Conservation (phyloP, 2,113 vertebrate species). For the Artemisiospiza belli region DNA sequence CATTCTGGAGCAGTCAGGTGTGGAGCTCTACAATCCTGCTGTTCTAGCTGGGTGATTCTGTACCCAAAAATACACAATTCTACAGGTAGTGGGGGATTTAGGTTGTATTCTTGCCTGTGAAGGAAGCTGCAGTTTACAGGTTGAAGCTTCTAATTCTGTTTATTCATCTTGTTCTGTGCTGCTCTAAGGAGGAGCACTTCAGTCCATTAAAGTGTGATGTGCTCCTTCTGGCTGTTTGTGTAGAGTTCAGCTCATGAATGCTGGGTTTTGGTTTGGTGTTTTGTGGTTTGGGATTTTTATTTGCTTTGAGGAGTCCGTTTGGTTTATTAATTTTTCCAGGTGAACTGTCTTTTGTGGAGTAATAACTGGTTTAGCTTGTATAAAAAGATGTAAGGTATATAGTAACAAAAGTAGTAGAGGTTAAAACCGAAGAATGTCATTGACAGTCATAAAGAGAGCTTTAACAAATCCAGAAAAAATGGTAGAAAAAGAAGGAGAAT, state of each 20-base stretch:
- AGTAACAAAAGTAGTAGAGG: not conserved
- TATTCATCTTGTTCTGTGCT: not conserved
- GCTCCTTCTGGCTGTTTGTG: not conserved
- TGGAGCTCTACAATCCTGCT: not conserved
- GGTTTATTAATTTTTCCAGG: not conserved
- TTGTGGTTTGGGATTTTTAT: not conserved
- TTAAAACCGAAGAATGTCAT: not conserved
- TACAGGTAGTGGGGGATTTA: not conserved
- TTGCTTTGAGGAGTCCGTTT: not conserved
- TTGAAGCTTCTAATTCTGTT: not conserved
- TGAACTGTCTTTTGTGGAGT: not conserved
- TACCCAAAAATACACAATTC: not conserved
- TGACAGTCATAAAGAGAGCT: not conserved
- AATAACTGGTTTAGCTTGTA: not conserved
- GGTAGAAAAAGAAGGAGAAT: not conserved
- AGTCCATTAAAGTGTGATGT: not conserved
- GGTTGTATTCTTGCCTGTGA: not conserved
- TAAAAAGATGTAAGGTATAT: not conserved
- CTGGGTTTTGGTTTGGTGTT: not conserved
- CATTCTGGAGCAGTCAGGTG: not conserved
- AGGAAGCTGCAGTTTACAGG: not conserved
- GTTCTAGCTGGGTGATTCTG: not conserved
- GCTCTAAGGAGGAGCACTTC: not conserved
- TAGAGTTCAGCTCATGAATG: not conserved
- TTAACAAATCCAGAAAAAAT: not conserved